phyloP scores from a whole-genome alignment of 2,113 vertebrate genomes.

The Rhynchomys soricoides region DNA sequence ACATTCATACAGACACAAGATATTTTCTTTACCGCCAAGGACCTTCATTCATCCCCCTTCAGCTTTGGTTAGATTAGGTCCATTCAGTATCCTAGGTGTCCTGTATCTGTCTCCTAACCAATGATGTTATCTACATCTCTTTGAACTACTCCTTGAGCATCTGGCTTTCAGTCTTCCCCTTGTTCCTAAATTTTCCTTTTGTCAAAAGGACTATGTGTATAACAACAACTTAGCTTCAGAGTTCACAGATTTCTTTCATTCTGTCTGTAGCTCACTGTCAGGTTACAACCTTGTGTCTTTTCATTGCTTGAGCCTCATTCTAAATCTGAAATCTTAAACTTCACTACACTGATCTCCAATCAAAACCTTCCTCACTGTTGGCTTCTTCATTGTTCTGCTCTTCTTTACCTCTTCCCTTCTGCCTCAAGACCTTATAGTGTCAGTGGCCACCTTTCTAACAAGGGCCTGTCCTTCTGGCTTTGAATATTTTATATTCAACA shows the following conservation, averaged over 20 bases:
- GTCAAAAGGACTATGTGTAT: not conserved
- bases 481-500: not conserved
- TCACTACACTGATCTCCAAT: not conserved
- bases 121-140: not conserved
- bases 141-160: not conserved
- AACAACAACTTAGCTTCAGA: not conserved
- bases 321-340: not conserved
- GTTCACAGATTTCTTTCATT: not conserved
- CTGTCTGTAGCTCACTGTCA: not conserved
- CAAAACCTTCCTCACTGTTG: not conserved
- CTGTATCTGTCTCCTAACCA: not conserved
- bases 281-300: not conserved
- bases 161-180: not conserved
- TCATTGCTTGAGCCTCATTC: not conserved
- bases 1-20: no score
- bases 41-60: not conserved
- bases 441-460: not conserved
- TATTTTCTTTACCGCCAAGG: not conserved
- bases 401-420: not conserved
- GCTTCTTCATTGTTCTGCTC: not conserved
- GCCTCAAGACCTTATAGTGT: not conserved
- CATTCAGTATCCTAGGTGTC: not conserved
- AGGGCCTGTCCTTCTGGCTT: not conserved
- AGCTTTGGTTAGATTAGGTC: not conserved
- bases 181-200: not conserved